Conservation (phyloP, 1,140 invertebrate genomes). For the Adoxophyes honmai region DNA sequence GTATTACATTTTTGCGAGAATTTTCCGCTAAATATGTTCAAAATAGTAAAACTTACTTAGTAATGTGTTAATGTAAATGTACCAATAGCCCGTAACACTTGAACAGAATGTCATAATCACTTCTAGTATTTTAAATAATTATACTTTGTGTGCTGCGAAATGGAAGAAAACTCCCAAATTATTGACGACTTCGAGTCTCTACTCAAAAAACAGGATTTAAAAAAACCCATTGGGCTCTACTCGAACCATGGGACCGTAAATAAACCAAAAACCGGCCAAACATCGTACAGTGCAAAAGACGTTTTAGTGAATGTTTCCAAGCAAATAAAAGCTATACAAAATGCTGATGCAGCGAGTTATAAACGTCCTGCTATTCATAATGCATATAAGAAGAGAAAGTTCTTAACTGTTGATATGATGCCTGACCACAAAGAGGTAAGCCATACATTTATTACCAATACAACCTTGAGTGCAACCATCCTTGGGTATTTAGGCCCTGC, state of each 20-base stretch:
- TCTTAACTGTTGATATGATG: constrained; percentile 37
- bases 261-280: neutral
- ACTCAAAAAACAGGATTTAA: constrained; percentile 24
- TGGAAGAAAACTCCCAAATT: constrained; percentile 13
- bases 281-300: constrained; percentile 25
- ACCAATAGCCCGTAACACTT: too few species aligned
- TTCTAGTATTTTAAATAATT: neutral
- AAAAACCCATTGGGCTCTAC: constrained; percentile 24
- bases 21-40: too few species aligned
- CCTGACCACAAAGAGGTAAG: constrained; percentile 26
- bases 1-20: too few species aligned
- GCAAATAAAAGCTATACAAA: constrained; percentile 45
- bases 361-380: neutral
- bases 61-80: too few species aligned
- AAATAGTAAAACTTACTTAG: too few species aligned
- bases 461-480: too few species aligned
- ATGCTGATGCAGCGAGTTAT: constrained; percentile 33
- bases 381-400: constrained; percentile 26
- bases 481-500: too few species aligned
- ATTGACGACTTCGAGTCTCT: constrained; percentile 31
- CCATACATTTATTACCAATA: neutral
- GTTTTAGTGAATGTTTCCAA: constrained; percentile 33
- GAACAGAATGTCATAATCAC: too few species aligned
- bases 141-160: neutral
- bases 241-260: constrained; percentile 9